Evolutionary conservation across 2,113 vertebrate species (phyloP), one percentile per base, ranked within the genome.

Genomic region (Microcebus jonahi): DNA sequence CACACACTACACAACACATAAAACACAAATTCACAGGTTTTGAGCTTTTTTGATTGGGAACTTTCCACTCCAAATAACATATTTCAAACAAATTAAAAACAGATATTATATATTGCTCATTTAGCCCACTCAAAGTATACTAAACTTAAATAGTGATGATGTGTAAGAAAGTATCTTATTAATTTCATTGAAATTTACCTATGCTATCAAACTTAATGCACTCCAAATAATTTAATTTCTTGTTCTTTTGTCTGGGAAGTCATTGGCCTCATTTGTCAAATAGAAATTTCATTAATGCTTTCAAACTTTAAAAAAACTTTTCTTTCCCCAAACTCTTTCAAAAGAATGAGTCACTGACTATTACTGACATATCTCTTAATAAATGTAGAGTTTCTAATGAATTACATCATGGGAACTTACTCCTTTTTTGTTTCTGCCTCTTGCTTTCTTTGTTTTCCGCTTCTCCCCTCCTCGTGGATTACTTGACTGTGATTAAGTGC

Each of bases 221-320:
- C 70, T 89, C 61, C 63, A 63, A 21, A 57, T 21, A 21, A 21
- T 57, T 57, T 88, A 48, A 67, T 63, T 81, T 57, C 23, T 45
- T 57, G 48, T n/a, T 3, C 1, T 79, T 27, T 85, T 90, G 1
- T 21, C 18, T 79, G 21, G 25, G 5, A 84, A 83, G 86, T 65
- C 4, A 81, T n/a, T 94, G 59, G 21, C 91, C 48, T 50, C 21
- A 29, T 75, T 76, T 80, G 29, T 39, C 8, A 88, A 88, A 92
- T 7, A 85, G 20, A 88, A 71, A 80, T 90, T 39, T 96, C 12
- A 89, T 71, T 91, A 92, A 76, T 96, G 20, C 3, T 73, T 77
- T 95, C 83, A 81, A 89, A 29, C 2, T 75, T 81, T 80, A 50
- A 77, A 92, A 93, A 95, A 68, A 23, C 42, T 29, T 91, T 93